Evolutionary conservation across 1,140 invertebrate genomes (phyloP), one percentile per base, ranked within the genome.

Genomic region (Pachyrhynchus sulphureomaculatus): DNA sequence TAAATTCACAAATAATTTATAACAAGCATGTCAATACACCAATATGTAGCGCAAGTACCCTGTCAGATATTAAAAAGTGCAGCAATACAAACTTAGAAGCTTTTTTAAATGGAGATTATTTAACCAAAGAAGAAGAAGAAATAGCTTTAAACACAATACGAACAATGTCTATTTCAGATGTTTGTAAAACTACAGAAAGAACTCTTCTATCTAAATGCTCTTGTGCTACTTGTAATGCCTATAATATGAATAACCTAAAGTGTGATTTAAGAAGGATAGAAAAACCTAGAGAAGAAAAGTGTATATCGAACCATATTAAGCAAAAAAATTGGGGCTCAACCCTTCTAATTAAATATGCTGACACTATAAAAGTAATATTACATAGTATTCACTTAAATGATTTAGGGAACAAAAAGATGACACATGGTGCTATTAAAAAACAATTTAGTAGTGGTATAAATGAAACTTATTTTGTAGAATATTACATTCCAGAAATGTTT

Each of bases 391-490:
- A 62, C 29, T 65, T 74, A 45, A 74, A 72, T 63, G 62, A 66
- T 48, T 62, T 53, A 20, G 71, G 72, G 17, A 64, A 67, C 33
- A 65, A 63, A 54, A 74, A 71, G 64, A 58, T 72, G 0, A 32
- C 32, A 18, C 52, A 34, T 18, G 52, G 37, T 33, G 32, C 34
- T 23, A 49, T 34, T 18, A 67, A 62, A 29, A 34, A 51, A 34
- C 66, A 67, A 36, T 32, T 53, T 23, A 52, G 55, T 41, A 47
- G 23, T 24, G 49, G 59, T 24, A 33, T 68, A 42, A 70, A 42
- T 56, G 62, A 72, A 44, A 74, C 55, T 2, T 75, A 69, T 61
- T 75, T 76, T 67, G 39, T 75, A 34, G 73, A 76, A 60, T 76
- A 76, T 67, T 55, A 57, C 36, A 55, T 75, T 47, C 73, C 74